phyloP scores from a whole-genome alignment of 2,797 vertebrate species.

The Chaetophractus vellerosus region DNA sequence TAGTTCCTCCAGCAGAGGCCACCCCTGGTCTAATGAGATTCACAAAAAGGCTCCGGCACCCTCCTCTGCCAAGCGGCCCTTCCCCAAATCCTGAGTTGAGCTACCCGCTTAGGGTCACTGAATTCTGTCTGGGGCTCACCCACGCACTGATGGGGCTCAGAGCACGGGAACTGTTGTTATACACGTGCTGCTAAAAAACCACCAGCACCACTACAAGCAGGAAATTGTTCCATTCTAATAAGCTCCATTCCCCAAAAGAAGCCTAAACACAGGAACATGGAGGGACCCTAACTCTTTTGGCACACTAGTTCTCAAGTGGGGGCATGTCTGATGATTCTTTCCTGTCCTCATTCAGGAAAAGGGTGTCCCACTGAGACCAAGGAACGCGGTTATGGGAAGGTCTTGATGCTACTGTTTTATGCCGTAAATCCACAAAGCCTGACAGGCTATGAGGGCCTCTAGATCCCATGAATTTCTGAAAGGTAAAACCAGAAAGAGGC shows the following conservation, averaged over 20 bases:
- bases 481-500: rapidly evolving
- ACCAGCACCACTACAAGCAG: neutral
- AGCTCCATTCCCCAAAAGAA: neutral
- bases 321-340: neutral
- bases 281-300: neutral
- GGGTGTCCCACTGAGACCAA: neutral
- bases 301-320: neutral
- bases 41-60: neutral
- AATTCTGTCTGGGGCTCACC: neutral
- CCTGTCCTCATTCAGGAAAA: neutral
- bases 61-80: too few relatives aligned
- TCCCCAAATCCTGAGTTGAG: neutral
- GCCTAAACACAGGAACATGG: neutral
- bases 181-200: neutral
- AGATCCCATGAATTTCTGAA: neutral
- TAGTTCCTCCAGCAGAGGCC: neutral
- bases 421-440: neutral
- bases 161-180: neutral
- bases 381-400: neutral
- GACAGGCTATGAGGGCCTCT: neutral
- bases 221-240: neutral
- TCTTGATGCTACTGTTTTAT: neutral
- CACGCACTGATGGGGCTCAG: neutral
- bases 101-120: neutral
- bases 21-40: neutral